Evolutionary conservation across 2,888 invertebrate genomes (phyloP).

Genomic region (Eutolmus rufibarbis): DNA sequence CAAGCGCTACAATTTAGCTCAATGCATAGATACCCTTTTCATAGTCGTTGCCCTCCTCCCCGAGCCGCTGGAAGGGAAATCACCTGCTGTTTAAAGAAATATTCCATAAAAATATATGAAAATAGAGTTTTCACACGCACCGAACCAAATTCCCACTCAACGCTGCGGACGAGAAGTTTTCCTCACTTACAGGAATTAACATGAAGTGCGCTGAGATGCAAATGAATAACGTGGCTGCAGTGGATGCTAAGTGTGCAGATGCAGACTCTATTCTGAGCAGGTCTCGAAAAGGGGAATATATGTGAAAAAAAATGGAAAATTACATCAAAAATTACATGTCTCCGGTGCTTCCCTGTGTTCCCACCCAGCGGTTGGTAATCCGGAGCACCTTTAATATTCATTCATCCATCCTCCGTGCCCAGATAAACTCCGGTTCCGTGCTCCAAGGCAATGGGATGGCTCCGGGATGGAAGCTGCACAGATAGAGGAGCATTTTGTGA

Average conservation of each 20-base stretch:
- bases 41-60: not conserved
- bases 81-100: not conserved
- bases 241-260: constrained; percentile 10
- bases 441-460: not conserved
- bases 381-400: constrained; percentile 16
- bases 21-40: not conserved
- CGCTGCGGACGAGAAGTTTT: not conserved
- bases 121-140: constrained; percentile 26
- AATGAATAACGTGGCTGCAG: not conserved
- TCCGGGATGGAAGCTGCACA: not conserved
- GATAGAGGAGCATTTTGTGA: not conserved
- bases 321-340: constrained; percentile 31
- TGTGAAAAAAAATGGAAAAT: constrained; percentile 1
- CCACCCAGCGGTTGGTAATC: not conserved
- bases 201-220: constrained; percentile 11
- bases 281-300: not conserved
- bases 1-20: not conserved
- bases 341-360: not conserved
- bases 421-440: constrained; percentile 16
- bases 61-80: not conserved
- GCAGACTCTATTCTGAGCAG: not conserved
- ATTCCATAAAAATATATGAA: not conserved
- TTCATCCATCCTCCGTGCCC: not conserved
- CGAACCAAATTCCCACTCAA: constrained; percentile 28
- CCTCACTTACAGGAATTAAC: constrained; percentile 6